Evolutionary conservation across 1,140 invertebrate genomes (phyloP), one percentile per base, ranked within the genome.

Genomic region (Polyergus mexicanus): DNA sequence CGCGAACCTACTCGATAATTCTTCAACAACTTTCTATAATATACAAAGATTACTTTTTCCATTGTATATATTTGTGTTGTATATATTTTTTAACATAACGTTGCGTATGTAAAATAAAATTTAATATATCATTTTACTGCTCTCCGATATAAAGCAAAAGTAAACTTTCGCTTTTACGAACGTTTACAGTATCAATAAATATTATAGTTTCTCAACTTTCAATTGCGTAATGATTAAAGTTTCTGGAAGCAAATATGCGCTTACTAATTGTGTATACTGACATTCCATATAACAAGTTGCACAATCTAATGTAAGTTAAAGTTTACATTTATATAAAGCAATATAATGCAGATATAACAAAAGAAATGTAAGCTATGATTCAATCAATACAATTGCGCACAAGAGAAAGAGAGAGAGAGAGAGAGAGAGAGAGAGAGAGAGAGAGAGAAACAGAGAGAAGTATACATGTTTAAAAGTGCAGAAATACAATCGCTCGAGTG

Each of bases 291-390:
- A 81, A 54, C 19, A 11, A 51, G n/a, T 60, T 83, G n/a, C 68
- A 0, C 47, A 44, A 80, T 13, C 22, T 44, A 56, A 56, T 35
- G 16, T 4, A 22, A 16, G 76, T 35, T 19, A 19, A 62, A 47
- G 66, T 81, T 58, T 72, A n/a, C n/a, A 44, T 83, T 28, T 16
- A 1, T 56, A 60, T 32, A 41, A 44, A 58, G 54, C 51, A 56
- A 81, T 5, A 44, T 44, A 44, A 44, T 68, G 54, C 38, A 8
- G 25, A 22, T 19, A 38, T 10, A 10, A 71, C 19, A 35, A 28
- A 54, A 51, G 41, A 41, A 71, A 22, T 22, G 32, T 6, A 35
- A n/a, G 44, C 38, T 62, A 10, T 25, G 77, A 83, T 60, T 83
- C 54, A 22, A 81, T 44, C 28, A 54, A 47, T 74, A 74, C 62